Conservation (phyloP, 2,888 invertebrate genomes). For the Dinocampus coccinellae region DNA sequence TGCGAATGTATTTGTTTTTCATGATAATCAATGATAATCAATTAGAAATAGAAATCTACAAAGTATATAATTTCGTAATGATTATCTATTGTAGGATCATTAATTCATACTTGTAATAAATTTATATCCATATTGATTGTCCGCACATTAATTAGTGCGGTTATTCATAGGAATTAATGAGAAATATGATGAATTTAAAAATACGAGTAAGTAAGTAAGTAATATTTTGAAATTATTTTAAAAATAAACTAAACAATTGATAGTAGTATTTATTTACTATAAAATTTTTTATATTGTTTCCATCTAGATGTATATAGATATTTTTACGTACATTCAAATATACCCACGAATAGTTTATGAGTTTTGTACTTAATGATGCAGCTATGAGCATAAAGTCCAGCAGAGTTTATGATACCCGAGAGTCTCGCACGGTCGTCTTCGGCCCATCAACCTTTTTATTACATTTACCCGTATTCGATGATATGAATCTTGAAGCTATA, state of each 20-base stretch:
- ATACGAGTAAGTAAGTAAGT: not conserved
- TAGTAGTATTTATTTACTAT: not conserved
- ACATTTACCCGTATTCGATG: not conserved
- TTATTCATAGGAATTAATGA: too few relatives aligned
- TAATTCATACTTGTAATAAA: too few relatives aligned
- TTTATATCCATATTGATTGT: too few relatives aligned
- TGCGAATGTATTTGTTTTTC: not conserved
- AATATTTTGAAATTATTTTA: not conserved
- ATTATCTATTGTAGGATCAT: too few relatives aligned
- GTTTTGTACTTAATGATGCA: conserved; percentile 37
- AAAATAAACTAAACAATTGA: conserved; percentile 5
- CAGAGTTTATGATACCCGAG: conserved; percentile 8
- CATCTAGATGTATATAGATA: not conserved
- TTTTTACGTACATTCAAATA: conserved; percentile 15
- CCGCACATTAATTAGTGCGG: too few relatives aligned
- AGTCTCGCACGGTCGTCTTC: not conserved
- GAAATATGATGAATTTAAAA: too few relatives aligned
- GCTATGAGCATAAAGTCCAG: conserved; percentile 21
- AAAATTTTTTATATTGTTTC: not conserved
- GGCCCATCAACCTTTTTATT: conserved; percentile 20
- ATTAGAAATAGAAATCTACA: too few relatives aligned
- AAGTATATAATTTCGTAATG: too few relatives aligned
- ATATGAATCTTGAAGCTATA: not conserved
- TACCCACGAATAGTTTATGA: conserved; percentile 13
- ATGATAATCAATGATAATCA: too few relatives aligned